phyloP scores from a whole-genome alignment of 2,113 vertebrate genomes.

The Taxidea taxus region DNA sequence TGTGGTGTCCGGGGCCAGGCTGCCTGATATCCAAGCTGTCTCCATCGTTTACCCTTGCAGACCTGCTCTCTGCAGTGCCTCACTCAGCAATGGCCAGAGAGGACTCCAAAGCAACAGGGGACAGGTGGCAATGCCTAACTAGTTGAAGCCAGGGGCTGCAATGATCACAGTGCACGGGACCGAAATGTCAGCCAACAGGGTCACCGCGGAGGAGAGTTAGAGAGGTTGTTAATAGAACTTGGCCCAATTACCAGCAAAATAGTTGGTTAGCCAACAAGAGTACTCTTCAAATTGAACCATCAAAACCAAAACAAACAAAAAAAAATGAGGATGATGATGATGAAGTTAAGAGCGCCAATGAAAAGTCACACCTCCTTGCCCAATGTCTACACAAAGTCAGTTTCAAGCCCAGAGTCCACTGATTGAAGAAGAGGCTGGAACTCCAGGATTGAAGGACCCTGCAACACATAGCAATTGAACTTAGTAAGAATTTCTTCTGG shows the following conservation, averaged over 20 bases:
- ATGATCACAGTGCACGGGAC: not conserved
- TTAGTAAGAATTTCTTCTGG: not conserved
- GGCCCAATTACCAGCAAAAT: not conserved
- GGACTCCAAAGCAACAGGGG: not conserved
- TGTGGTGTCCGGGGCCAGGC: not conserved
- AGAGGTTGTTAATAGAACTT: not conserved
- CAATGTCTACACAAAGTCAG: not conserved
- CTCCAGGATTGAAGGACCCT: not conserved
- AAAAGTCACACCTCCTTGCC: not conserved
- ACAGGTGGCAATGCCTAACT: not conserved
- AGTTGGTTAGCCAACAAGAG: not conserved
- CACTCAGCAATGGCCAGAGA: not conserved
- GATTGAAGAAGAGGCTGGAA: not conserved
- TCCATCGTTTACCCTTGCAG: not conserved
- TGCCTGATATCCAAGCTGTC: not conserved
- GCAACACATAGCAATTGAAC: accelerated
- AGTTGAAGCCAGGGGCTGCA: not conserved
- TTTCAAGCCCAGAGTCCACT: not conserved
- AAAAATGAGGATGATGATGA: not conserved
- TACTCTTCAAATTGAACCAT: not conserved
- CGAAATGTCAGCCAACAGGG: not conserved
- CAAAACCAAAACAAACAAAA: not conserved
- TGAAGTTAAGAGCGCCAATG: not conserved
- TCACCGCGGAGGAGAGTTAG: not conserved
- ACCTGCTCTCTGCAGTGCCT: not conserved